Evolutionary conservation across 2,113 vertebrate genomes (phyloP).

Genomic region (Butorides virescens): DNA sequence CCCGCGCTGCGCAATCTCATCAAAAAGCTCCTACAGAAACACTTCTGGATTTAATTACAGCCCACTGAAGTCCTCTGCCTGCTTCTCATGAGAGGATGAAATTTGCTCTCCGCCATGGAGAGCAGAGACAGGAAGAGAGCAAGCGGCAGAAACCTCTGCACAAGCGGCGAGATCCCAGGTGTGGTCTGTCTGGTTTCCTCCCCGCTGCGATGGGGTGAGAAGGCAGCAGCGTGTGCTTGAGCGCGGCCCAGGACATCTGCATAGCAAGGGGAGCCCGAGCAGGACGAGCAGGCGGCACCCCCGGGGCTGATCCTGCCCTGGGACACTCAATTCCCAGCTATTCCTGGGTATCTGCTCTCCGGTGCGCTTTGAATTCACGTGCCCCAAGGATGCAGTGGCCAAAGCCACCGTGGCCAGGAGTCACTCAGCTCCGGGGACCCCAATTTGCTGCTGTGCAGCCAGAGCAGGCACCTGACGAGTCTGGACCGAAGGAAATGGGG

Average conservation of each 20-base stretch:
- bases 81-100: not conserved
- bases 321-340: not conserved
- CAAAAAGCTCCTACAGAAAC: not conserved
- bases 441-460: rapidly evolving
- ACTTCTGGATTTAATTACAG: not conserved
- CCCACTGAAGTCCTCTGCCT: not conserved
- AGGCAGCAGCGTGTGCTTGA: not conserved
- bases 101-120: not conserved
- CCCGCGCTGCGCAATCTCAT: not conserved
- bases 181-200: not conserved
- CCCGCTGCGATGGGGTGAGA: not conserved
- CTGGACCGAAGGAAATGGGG: not conserved
- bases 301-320: not conserved
- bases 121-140: not conserved
- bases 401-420: not conserved
- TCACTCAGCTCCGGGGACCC: rapidly evolving
- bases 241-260: not conserved
- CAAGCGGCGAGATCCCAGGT: rapidly evolving
- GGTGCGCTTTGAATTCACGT: rapidly evolving
- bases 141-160: not conserved
- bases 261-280: not conserved
- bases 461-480: not conserved
- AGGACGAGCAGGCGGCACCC: not conserved
- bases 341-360: not conserved
- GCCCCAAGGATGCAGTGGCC: not conserved